phyloP scores from a whole-genome alignment of 1,140 invertebrate species.

The Mercenaria mercenaria region DNA sequence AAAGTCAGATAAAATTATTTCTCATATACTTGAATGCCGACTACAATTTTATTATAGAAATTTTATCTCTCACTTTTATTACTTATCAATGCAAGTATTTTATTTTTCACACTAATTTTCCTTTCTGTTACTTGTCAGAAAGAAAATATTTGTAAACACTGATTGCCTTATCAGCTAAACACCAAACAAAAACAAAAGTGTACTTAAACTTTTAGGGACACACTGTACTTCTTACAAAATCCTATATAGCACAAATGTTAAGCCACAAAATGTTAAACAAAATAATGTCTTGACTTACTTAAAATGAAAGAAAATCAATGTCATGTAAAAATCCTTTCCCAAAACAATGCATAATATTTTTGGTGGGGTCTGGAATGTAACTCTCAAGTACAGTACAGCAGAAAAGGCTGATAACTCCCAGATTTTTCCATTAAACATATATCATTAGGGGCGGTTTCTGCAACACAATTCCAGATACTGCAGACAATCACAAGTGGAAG shows the following conservation, averaged over 20 bases:
- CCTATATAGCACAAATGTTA: too few species aligned
- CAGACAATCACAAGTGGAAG: background rate
- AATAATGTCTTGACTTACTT: background rate
- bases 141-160: background rate
- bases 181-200: conserved; percentile 1
- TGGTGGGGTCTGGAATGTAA: background rate
- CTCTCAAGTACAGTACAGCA: background rate
- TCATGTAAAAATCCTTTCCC: background rate
- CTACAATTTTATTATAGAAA: too few species aligned
- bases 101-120: background rate
- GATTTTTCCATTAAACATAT: background rate
- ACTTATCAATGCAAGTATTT: background rate
- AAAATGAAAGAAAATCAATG: background rate
- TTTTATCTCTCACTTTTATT: too few species aligned
- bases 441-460: background rate
- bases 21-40: too few species aligned
- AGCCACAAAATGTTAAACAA: too few species aligned
- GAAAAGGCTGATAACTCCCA: background rate
- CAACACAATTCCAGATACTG: background rate
- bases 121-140: background rate
- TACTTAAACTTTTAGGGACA: background rate
- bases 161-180: background rate
- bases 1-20: too few species aligned
- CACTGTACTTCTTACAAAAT: background rate
- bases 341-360: conserved; percentile 2